phyloP scores from a whole-genome alignment of 2,888 invertebrate species.

The Drosophila diplacantha region DNA sequence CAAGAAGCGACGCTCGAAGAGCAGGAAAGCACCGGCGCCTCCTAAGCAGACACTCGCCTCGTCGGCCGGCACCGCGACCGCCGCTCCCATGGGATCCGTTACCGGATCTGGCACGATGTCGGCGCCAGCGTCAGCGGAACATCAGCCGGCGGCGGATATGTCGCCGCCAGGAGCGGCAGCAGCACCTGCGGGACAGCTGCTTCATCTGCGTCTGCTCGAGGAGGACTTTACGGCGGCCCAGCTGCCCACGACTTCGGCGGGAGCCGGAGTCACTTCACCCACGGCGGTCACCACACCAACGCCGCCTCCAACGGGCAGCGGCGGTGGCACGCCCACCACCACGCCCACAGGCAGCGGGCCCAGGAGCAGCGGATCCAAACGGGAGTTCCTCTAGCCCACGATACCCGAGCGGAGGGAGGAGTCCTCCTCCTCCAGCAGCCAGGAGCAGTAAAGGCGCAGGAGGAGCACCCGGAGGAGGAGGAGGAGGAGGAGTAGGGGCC shows the following conservation, averaged over 20 bases:
- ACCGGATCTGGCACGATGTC: slow-evolving; percentile 66
- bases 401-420: slow-evolving; percentile 56
- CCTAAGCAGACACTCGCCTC: slow-evolving; percentile 76
- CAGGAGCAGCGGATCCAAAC: slow-evolving; percentile 70
- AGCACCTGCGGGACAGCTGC: slow-evolving; percentile 36
- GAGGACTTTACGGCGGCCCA: slow-evolving; percentile 64
- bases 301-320: slow-evolving; percentile 41
- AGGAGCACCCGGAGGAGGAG: neutral
- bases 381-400: slow-evolving; percentile 78
- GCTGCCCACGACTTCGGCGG: slow-evolving; percentile 28
- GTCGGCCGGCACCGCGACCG: slow-evolving; percentile 58
- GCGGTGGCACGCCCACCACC: slow-evolving; percentile 49
- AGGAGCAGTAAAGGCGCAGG: slow-evolving; percentile 10
- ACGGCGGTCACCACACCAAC: slow-evolving; percentile 31
- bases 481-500: slow-evolving; percentile 13
- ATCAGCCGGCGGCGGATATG: slow-evolving; percentile 21
- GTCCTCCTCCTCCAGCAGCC: slow-evolving; percentile 56
- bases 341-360: slow-evolving; percentile 66
- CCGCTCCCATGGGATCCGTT: slow-evolving; percentile 43
- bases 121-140: slow-evolving; percentile 39
- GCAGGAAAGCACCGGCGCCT: slow-evolving; percentile 80
- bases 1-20: slow-evolving; percentile 82
- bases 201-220: slow-evolving; percentile 62
- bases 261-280: slow-evolving; percentile 13
- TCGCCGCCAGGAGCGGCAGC: slow-evolving; percentile 21